These are phyloP conservation scores for Xerus inauris DNA, from an alignment of 2,113 vertebrate genomes.

Conservation along the genomic window DNA sequence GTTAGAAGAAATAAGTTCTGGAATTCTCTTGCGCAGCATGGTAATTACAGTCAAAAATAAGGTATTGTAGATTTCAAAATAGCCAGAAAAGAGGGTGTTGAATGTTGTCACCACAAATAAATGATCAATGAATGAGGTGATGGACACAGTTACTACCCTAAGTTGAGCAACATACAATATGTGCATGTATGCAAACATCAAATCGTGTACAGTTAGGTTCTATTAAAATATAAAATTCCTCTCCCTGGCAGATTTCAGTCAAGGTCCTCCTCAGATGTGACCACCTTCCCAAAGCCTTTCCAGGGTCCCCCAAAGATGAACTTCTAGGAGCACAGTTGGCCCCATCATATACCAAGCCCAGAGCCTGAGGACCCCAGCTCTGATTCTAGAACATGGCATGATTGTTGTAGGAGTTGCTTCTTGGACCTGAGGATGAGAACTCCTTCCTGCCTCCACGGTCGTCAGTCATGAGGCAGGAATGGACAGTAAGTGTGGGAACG, in stretches of 20 bases:
- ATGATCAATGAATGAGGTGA: not conserved
- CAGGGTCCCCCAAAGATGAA: not conserved
- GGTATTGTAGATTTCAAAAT: not conserved
- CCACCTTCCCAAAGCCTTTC: not conserved
- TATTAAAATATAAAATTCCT: not conserved
- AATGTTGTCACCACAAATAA: not conserved
- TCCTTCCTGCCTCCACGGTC: not conserved
- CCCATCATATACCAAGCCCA: rapidly evolving
- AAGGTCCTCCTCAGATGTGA: not conserved
- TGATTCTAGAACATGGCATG: not conserved
- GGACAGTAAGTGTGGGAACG: not conserved
- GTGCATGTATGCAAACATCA: not conserved
- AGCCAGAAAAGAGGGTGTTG: not conserved
- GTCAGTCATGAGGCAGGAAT: rapidly evolving
- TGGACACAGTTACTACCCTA: not conserved
- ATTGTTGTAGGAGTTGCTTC: not conserved
- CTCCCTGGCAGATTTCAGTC: not conserved
- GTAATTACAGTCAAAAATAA: not conserved
- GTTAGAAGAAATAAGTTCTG: not conserved
- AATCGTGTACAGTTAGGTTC: not conserved
- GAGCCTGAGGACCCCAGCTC: not conserved
- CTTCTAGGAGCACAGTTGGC: rapidly evolving
- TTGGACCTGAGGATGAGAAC: too few species aligned
- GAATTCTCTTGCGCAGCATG: not conserved
- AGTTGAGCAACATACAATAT: not conserved